Percentiles rank a stretch among this genome's conserved stretches.
Conservation (phyloP, 2,113 vertebrate genomes). For the Mohoua ochrocephala region DNA sequence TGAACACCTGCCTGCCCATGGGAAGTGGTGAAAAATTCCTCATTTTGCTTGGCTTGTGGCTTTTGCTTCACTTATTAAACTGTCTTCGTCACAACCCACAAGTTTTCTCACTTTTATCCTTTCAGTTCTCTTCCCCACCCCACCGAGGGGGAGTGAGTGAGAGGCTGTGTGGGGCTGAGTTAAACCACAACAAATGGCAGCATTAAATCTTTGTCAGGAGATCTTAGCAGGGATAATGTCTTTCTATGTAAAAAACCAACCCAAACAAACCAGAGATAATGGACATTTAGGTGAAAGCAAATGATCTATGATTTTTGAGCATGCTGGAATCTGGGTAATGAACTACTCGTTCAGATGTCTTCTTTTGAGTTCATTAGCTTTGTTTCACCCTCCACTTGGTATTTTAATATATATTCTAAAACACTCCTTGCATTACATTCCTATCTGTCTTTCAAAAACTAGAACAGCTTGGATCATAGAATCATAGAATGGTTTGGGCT, state of each 20-base stretch:
- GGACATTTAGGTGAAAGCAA: neutral
- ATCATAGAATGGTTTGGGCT: neutral
- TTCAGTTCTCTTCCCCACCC: neutral
- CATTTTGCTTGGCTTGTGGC: neutral
- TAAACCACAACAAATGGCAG: neutral
- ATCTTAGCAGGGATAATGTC: neutral
- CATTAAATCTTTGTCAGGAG: slow-evolving; percentile 32
- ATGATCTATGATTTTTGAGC: slow-evolving; percentile 6
- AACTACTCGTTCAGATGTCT: neutral
- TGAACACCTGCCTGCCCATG: neutral
- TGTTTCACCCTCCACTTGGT: neutral
- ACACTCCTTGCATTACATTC: neutral
- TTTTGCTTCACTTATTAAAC: neutral
- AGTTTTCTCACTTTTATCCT: neutral
- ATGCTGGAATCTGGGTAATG: neutral
- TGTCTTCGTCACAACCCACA: neutral
- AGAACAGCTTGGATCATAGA: neutral
- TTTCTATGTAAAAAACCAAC: neutral
- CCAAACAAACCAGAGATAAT: neutral
- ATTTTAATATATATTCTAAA: neutral
- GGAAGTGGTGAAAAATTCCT: neutral
- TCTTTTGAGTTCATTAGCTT: slow-evolving; percentile 22
- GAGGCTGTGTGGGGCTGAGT: neutral
- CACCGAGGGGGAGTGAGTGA: neutral
- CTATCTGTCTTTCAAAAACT: neutral